phyloP scores from a whole-genome alignment of 2,113 vertebrate genomes.

The Pomatostomus ruficeps region DNA sequence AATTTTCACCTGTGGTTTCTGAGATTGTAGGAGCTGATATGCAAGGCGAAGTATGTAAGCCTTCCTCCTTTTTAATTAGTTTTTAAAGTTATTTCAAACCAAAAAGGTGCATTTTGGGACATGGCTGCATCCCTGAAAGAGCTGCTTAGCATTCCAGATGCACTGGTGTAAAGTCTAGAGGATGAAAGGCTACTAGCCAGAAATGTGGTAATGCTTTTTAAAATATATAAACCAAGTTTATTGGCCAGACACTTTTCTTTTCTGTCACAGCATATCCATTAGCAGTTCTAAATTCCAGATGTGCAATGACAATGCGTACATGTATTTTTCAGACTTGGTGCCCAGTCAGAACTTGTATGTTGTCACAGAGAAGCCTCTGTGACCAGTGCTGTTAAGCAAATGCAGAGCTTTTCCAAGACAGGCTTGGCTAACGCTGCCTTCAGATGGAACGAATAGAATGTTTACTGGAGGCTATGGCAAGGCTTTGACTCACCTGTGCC shows the following conservation, averaged over 20 bases:
- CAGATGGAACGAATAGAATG: neutral
- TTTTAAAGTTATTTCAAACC: neutral
- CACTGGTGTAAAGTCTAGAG: slow-evolving; percentile 54
- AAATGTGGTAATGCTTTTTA: slow-evolving; percentile 65
- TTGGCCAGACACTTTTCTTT: slow-evolving; percentile 67
- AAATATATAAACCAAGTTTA: slow-evolving; percentile 61
- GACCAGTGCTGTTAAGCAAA: neutral
- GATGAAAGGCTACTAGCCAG: slow-evolving; percentile 54
- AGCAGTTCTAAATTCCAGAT: slow-evolving; percentile 65
- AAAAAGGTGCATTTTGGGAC: neutral
- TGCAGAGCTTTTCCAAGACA: neutral
- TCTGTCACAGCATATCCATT: slow-evolving; percentile 64
- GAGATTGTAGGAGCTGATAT: neutral
- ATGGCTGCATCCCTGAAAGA: slow-evolving; percentile 10
- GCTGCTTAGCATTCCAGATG: slow-evolving; percentile 58
- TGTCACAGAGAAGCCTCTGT: slow-evolving; percentile 40
- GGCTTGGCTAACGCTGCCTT: neutral
- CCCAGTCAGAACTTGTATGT: slow-evolving; percentile 26
- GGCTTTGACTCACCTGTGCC: slow-evolving; percentile 1
- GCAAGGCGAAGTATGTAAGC: neutral
- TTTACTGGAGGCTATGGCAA: neutral
- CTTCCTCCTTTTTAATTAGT: slow-evolving; percentile 3
- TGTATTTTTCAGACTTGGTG: slow-evolving; percentile 41
- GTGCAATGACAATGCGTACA: slow-evolving; percentile 33
- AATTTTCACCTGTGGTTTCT: neutral